These are phyloP conservation scores for Falco columbarius DNA, from an alignment of 2,797 vertebrate species.

Conservation along the genomic window DNA sequence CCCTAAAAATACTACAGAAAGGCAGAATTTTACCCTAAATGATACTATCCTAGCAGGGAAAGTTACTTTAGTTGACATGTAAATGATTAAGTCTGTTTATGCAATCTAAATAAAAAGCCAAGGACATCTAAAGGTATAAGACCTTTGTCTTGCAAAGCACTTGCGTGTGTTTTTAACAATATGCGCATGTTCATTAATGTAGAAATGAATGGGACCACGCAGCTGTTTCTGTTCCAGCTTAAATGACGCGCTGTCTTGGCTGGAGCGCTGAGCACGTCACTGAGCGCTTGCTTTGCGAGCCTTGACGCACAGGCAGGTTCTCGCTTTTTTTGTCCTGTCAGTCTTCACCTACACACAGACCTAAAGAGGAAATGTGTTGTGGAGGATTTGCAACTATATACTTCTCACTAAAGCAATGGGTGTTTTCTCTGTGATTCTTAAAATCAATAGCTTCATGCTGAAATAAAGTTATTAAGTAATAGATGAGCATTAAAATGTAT, in stretches of 20 bases:
- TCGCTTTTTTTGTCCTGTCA: not conserved
- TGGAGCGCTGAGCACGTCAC: not conserved
- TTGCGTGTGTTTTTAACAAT: not conserved
- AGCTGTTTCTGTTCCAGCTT: not conserved
- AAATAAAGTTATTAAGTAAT: not conserved
- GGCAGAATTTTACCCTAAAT: not conserved
- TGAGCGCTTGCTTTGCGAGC: not conserved
- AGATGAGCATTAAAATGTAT: conserved; percentile 59
- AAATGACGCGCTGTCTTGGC: not conserved
- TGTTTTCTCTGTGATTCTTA: not conserved
- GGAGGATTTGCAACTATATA: not conserved
- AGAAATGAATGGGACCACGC: not conserved
- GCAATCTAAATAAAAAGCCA: not conserved
- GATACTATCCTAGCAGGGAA: not conserved
- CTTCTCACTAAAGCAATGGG: not conserved
- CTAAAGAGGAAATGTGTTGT: not conserved
- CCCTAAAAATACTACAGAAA: not conserved
- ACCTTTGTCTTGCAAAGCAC: not conserved
- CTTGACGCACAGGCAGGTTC: not conserved
- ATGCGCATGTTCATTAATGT: not conserved
- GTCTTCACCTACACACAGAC: not conserved
- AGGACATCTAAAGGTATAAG: not conserved
- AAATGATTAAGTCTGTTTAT: not conserved
- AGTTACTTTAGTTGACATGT: not conserved
- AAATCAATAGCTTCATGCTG: not conserved